phyloP scores from a whole-genome alignment of 1,140 invertebrate genomes.

The Eumeta japonica region DNA sequence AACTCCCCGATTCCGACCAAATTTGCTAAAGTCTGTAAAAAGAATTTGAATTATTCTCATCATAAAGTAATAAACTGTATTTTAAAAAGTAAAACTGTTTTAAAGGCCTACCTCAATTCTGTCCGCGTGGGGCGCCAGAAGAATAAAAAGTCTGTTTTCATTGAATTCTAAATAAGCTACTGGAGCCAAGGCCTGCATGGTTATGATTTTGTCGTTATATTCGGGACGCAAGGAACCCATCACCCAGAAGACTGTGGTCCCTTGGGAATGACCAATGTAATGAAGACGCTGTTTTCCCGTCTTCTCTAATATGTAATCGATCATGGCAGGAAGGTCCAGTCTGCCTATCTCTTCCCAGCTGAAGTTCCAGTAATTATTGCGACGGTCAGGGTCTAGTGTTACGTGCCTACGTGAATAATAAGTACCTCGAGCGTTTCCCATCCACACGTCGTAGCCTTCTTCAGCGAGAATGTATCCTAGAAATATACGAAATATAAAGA shows the following conservation, averaged over 20 bases:
- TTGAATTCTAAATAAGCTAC: slow-evolving; percentile 46
- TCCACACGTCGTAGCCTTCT: slow-evolving; percentile 68
- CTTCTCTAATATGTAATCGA: slow-evolving; percentile 60
- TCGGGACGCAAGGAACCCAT: slow-evolving; percentile 60
- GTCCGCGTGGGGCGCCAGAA: slow-evolving; percentile 13
- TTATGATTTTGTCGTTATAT: slow-evolving; percentile 59
- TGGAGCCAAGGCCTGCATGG: slow-evolving; percentile 64
- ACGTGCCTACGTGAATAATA: slow-evolving; percentile 63
- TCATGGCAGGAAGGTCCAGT: slow-evolving; percentile 63
- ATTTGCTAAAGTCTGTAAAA: slow-evolving; percentile 11
- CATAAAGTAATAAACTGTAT: slow-evolving; percentile 6
- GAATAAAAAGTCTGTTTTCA: slow-evolving; percentile 26
- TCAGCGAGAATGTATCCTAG: too few relatives aligned
- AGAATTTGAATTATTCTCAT: slow-evolving; percentile 1
- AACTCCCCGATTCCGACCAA: slow-evolving; percentile 59
- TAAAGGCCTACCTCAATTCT: slow-evolving; percentile 22
- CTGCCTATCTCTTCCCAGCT: slow-evolving; percentile 63
- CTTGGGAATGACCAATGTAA: slow-evolving; percentile 55
- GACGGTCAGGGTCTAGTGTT: slow-evolving; percentile 37
- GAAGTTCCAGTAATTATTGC: slow-evolving; percentile 60
- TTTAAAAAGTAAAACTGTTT: too few relatives aligned
- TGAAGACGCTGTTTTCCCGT: slow-evolving; percentile 48
- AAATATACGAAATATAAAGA: too few relatives aligned
- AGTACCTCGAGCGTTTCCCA: slow-evolving; percentile 69
- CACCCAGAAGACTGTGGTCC: slow-evolving; percentile 61